phyloP scores from a whole-genome alignment of 2,113 vertebrate species.

The Caranx melampygus region DNA sequence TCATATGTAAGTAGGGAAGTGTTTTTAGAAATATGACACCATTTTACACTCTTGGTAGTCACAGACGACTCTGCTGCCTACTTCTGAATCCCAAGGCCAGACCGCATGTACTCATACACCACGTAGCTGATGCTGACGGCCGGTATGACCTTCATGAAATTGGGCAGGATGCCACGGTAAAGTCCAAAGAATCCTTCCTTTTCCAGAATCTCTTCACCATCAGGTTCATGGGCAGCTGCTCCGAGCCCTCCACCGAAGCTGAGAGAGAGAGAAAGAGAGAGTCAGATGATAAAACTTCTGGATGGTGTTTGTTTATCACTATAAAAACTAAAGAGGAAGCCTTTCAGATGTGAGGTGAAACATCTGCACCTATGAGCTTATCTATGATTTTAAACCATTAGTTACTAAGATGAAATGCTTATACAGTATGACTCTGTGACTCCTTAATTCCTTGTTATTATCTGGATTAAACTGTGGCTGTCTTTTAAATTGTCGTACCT shows the following conservation, averaged over 20 bases:
- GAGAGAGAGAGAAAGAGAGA: constrained; percentile 36
- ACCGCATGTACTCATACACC: constrained; percentile 96
- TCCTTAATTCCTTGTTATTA: too few species aligned
- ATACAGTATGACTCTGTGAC: too few species aligned
- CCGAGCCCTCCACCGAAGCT: constrained; percentile 90
- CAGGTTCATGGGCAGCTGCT: constrained; percentile 89
- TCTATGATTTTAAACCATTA: too few species aligned
- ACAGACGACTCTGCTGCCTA: constrained; percentile 26
- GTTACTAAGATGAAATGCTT: too few species aligned
- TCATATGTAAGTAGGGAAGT: neutral
- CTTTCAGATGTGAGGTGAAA: too few species aligned
- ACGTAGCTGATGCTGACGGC: constrained; percentile 99
- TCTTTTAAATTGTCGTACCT: constrained; percentile 82
- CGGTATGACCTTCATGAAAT: constrained; percentile 99
- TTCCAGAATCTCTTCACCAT: constrained; percentile 90
- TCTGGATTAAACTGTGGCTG: too few species aligned
- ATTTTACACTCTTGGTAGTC: neutral
- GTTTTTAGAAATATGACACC: neutral
- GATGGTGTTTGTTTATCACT: too few species aligned
- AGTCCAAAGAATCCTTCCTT: constrained; percentile 93
- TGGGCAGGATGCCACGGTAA: constrained; percentile 95
- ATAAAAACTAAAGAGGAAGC: too few species aligned
- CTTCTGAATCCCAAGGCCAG: constrained; percentile 87
- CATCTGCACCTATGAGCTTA: too few species aligned
- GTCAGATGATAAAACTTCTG: neutral